Evolutionary conservation across 2,888 invertebrate species (phyloP).

Genomic region (Noctua janthe): DNA sequence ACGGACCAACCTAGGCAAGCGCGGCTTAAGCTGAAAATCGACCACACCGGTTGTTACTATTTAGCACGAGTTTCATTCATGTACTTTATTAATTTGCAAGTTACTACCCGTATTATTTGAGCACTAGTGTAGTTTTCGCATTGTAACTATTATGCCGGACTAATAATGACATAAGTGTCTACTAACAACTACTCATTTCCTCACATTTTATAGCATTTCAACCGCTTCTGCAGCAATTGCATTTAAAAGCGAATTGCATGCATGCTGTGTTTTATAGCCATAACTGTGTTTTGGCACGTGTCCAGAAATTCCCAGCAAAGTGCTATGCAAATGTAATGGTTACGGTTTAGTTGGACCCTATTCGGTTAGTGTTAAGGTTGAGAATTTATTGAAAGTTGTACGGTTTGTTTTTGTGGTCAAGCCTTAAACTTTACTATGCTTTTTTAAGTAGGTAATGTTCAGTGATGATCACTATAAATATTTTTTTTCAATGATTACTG

Average conservation of each 20-base stretch:
- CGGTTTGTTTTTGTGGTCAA: conserved; percentile 6
- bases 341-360: neutral
- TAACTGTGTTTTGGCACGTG: conserved; percentile 53
- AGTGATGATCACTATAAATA: neutral
- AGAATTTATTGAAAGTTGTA: neutral
- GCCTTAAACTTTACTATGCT: neutral
- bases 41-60: neutral
- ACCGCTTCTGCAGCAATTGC: conserved; percentile 29
- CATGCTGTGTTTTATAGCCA: conserved; percentile 49
- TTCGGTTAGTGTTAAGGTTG: fast-evolving
- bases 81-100: no score
- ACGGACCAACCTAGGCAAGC: neutral
- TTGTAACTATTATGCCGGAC: neutral
- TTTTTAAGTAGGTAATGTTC: conserved; percentile 17
- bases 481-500: neutral
- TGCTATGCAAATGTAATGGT: neutral
- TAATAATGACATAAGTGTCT: neutral
- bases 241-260: conserved; percentile 31
- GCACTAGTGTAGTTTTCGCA: no score
- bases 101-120: no score
- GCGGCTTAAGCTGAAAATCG: neutral
- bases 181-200: neutral
- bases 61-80: neutral
- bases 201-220: neutral
- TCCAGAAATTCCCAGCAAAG: conserved; percentile 38